phyloP scores from a whole-genome alignment of 2,888 invertebrate species.

The Silvanus unidentatus region DNA sequence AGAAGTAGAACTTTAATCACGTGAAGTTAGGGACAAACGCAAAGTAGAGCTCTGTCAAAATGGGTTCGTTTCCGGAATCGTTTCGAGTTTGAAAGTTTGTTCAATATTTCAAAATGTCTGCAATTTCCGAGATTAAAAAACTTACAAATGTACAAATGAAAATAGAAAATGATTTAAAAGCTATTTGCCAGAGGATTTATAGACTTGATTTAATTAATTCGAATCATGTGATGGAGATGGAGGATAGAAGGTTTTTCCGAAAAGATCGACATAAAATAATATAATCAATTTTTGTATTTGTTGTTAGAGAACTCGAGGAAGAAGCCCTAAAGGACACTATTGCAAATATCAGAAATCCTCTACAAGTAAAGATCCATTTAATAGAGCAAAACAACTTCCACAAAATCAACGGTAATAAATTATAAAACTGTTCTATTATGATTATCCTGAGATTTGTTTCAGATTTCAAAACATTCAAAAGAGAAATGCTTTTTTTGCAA shows the following conservation, averaged over 20 bases:
- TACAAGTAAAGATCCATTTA: slow-evolving; percentile 22
- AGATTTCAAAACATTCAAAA: slow-evolving; percentile 36
- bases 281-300: too few relatives aligned
- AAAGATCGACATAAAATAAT: too few relatives aligned
- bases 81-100: too few relatives aligned
- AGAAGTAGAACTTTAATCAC: too few relatives aligned
- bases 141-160: too few relatives aligned
- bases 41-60: background rate
- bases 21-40: background rate
- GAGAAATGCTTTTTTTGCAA: slow-evolving; percentile 33
- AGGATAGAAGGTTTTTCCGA: too few relatives aligned
- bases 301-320: slow-evolving; percentile 16
- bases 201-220: too few relatives aligned
- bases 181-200: slow-evolving; percentile 16
- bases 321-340: slow-evolving; percentile 18
- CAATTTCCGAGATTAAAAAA: too few relatives aligned
- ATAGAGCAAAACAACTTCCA: slow-evolving; percentile 22
- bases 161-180: too few relatives aligned
- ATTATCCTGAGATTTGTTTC: background rate
- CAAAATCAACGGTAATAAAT: slow-evolving; percentile 17
- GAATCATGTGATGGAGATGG: too few relatives aligned
- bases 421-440: background rate
- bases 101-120: too few relatives aligned
- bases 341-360: slow-evolving; percentile 17
- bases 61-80: too few relatives aligned